A percentile compares a stretch with the other conserved stretches of the same genome.
These are phyloP conservation scores for Palythoa grandis DNA, from an alignment of 92 coral and sea anemone genomes.

Conservation along the genomic window DNA sequence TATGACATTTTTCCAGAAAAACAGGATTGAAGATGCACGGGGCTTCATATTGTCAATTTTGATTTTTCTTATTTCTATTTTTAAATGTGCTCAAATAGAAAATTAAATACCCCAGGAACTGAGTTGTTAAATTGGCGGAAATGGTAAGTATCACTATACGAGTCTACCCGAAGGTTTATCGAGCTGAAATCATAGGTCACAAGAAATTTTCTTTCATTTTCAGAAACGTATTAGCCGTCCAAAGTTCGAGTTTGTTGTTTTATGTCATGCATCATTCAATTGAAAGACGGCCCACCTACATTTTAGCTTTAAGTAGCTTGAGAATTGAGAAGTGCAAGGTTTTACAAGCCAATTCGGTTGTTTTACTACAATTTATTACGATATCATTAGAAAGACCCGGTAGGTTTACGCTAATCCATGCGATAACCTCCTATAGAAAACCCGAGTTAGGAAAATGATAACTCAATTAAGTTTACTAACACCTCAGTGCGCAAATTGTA, in stretches of 20 bases:
- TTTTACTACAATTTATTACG: too few species aligned
- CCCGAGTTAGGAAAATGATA: too few species aligned
- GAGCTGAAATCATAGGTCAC: constrained; percentile 35
- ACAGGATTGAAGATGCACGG: neutral
- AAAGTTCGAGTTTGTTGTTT: neutral
- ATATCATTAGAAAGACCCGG: too few species aligned
- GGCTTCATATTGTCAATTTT: too few species aligned
- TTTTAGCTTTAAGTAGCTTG: neutral
- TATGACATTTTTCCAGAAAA: neutral
- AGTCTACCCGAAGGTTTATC: constrained; percentile 45
- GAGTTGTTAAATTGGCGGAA: constrained; percentile 11
- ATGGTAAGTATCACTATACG: constrained; percentile 18
- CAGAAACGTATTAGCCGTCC: neutral
- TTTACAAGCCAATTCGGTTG: too few species aligned
- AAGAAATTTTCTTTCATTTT: constrained; percentile 18
- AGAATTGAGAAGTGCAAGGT: neutral
- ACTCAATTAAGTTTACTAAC: too few species aligned
- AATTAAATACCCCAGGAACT: neutral
- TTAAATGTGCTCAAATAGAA: constrained; percentile 1
- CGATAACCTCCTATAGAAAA: too few species aligned
- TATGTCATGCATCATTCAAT: neutral
- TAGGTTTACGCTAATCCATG: too few species aligned
- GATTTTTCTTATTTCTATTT: neutral
- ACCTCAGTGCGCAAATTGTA: too few species aligned
- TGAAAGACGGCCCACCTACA: neutral